Evolutionary conservation across 2,797 vertebrate genomes (phyloP).

Genomic region (Adelosebastes latens): DNA sequence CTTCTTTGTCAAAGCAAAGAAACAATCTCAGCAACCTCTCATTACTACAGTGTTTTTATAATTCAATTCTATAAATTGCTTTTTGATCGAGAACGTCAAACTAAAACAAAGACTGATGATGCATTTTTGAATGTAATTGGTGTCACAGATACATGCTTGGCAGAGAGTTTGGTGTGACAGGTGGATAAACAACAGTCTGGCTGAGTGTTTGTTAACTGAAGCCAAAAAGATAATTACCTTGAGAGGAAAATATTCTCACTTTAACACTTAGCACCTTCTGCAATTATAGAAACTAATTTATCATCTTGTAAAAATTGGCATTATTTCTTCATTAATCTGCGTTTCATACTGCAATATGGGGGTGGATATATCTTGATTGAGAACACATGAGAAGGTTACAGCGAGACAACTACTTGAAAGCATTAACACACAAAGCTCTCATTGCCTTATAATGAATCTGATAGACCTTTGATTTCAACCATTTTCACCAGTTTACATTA

Average conservation of each 20-base stretch:
- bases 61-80: slow-evolving; percentile 11
- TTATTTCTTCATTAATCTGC: not conserved
- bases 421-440: not conserved
- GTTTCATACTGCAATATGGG: not conserved
- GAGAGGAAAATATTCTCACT: slow-evolving; percentile 8
- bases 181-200: slow-evolving; percentile 34
- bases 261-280: not conserved
- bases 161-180: not conserved
- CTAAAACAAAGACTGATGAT: slow-evolving; percentile 32
- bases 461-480: not conserved
- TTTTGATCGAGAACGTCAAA: slow-evolving; percentile 14
- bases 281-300: not conserved
- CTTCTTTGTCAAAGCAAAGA: slow-evolving; percentile 11
- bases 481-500: not conserved
- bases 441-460: not conserved
- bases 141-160: slow-evolving; percentile 26
- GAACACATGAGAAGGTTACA: not conserved
- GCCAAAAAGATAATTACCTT: slow-evolving; percentile 36
- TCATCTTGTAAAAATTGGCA: not conserved
- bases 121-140: slow-evolving; percentile 35
- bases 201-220: slow-evolving; percentile 11
- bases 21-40: not conserved
- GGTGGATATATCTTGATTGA: not conserved
- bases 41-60: not conserved
- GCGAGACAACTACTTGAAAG: not conserved